Conservation (phyloP, 92 coral and sea anemone species). For the Phymanthus crucifer region DNA sequence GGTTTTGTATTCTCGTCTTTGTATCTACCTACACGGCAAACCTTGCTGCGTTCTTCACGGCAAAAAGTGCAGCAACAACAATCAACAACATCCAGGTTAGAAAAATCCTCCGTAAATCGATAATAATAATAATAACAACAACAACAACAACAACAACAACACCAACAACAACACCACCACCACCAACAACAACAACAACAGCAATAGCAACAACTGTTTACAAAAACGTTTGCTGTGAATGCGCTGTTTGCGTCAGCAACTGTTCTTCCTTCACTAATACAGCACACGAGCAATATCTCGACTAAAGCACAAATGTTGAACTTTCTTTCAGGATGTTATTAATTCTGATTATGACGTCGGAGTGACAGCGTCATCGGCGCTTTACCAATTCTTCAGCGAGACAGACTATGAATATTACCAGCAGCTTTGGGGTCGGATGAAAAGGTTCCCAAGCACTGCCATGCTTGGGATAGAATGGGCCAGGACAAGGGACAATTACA, state of each 20-base stretch:
- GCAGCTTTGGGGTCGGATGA: slow-evolving; percentile 52
- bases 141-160: background rate
- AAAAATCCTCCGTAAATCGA: background rate
- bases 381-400: slow-evolving; percentile 43
- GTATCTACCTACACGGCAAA: too few species aligned
- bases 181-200: too few species aligned
- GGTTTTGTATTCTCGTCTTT: too few species aligned
- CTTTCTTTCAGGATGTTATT: slow-evolving; percentile 42
- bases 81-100: slow-evolving; percentile 41
- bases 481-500: slow-evolving; percentile 41
- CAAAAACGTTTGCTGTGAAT: too few species aligned
- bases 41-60: slow-evolving; percentile 65
- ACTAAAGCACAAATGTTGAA: background rate
- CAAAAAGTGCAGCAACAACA: slow-evolving; percentile 32
- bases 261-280: too few species aligned
- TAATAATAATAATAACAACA: background rate
- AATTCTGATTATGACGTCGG: slow-evolving; percentile 52
- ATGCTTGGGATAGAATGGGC: slow-evolving; percentile 58
- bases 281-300: too few species aligned
- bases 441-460: slow-evolving; percentile 27
- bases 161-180: too few species aligned
- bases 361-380: slow-evolving; percentile 42
- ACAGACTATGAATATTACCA: slow-evolving; percentile 55
- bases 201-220: too few species aligned
- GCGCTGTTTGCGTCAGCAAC: too few species aligned